Base-by-base conservation (phyloP, 1,140 invertebrate genomes). In the Orchestia grillus region DNA sequence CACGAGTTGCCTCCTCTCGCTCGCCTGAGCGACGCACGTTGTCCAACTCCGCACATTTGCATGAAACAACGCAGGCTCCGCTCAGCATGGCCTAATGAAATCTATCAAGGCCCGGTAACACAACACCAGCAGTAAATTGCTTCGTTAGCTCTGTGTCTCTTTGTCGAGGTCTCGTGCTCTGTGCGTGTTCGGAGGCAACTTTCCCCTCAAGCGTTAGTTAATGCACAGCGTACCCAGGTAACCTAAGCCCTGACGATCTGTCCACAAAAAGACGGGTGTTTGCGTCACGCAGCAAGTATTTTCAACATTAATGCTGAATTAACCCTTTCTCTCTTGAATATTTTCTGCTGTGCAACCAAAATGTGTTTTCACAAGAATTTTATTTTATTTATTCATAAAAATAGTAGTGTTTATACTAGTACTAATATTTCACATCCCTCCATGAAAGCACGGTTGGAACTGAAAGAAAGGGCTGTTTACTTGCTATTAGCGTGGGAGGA, bases 101-200 rank as follows among this genome's bases (percentile, higher is more conserved):
- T 94, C 92, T 94, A 94, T 94, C 92, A 94, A 44, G 44, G 92
- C 44, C 92, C 44, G 43, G 92, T 94, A 94, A 94, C 92, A 94
- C 43, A 45, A 94, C 92, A 45, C 92, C 40, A 42, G 3, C 43
- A n/a, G 36, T 94, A 45, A 94, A 94, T 94, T 94, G 92, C 92
- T 94, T 45, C 43, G 92, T 94, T 94, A 94, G 40, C 44, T 90
- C 62, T 77, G 11, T 77, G 62, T 77, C 62, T 77, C 62, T 77
- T 77, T 77, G 62, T 77, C 62, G 11, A 77, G 62, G 62, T 77
- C 62, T 36, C 62, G 11, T 53, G 47, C 47, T 53, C 47, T 53
- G 47, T 77, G 11, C 62, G 62, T 77, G 62, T 77, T 77, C 28
- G 15, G 11, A 15, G 62, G 62, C 11, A 77, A 36, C 15, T 77